A percentile compares a stretch with the other conserved stretches of the same genome.
These are phyloP conservation scores for Diacarnus erythraeanus DNA, from an alignment of 37 sponge, comb jelly and placozoan genomes.

Conservation along the genomic window DNA sequence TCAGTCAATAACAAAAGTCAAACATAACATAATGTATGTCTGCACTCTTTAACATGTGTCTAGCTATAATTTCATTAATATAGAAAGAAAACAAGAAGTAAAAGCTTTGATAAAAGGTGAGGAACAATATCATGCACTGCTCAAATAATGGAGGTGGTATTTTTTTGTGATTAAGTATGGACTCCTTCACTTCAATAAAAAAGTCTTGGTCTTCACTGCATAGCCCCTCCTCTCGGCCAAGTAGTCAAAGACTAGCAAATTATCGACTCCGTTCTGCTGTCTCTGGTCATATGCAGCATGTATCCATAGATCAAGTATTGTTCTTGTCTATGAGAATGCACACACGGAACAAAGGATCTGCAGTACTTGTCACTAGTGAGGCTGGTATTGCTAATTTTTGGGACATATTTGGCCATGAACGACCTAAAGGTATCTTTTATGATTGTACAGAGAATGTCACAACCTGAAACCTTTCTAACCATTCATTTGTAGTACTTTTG, in stretches of 20 bases:
- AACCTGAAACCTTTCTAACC: too few species aligned
- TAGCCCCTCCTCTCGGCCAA: conserved; percentile 48
- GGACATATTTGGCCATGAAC: conserved; percentile 72
- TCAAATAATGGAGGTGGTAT: not conserved
- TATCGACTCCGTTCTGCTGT: conserved; percentile 19
- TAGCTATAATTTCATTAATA: not conserved
- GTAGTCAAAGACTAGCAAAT: conserved; percentile 54
- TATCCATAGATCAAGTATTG: conserved; percentile 84
- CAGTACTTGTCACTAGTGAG: conserved; percentile 83
- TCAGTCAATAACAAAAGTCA: conserved; percentile 23
- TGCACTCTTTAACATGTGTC: not conserved
- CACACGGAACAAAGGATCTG: conserved; percentile 25
- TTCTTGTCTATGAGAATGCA: conserved; percentile 70
- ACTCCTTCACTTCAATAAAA: not conserved
- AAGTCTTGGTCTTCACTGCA: not conserved
- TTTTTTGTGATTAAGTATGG: not conserved
- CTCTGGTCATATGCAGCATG: conserved; percentile 26
- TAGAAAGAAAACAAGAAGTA: not conserved
- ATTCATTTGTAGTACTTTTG: too few species aligned
- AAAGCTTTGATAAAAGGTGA: not conserved
- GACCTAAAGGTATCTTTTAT: conserved; percentile 62
- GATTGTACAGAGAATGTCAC: too few species aligned
- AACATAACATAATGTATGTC: conserved; percentile 4
- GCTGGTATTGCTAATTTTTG: conserved; percentile 82
- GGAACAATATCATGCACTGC: not conserved